A percentile compares a stretch with the other conserved stretches of the same genome.
Conservation (phyloP, 1,140 invertebrate genomes). For the Drosophila ercepeae region DNA sequence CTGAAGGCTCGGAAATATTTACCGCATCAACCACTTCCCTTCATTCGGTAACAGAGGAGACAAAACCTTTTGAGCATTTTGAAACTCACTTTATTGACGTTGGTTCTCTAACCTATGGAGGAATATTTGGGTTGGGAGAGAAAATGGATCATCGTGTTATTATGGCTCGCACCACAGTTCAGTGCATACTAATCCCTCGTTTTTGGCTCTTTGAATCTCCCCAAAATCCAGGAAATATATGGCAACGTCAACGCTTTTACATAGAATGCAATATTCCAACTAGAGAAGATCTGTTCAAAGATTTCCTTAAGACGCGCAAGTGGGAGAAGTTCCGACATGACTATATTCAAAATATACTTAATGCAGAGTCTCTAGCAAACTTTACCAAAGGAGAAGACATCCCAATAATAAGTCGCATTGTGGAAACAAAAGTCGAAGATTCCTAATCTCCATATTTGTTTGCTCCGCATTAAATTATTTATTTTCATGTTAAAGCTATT, state of each 20-base stretch:
- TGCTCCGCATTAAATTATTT: no score
- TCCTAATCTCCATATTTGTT: no score
- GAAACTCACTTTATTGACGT: constrained; percentile 78
- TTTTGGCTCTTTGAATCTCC: constrained; percentile 85
- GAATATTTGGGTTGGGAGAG: constrained; percentile 84
- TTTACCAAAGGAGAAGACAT: constrained; percentile 65
- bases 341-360: constrained; percentile 68
- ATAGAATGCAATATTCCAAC: constrained; percentile 85
- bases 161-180: constrained; percentile 84
- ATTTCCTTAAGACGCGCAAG: constrained; percentile 84
- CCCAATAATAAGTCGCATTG: constrained; percentile 70
- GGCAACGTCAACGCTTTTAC: constrained; percentile 85
- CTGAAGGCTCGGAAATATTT: constrained; percentile 20
- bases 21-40: constrained; percentile 5
- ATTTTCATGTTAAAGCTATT: no score
- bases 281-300: constrained; percentile 83
- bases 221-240: constrained; percentile 86
- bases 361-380: constrained; percentile 1
- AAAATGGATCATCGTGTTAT: constrained; percentile 85
- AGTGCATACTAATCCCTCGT: constrained; percentile 86
- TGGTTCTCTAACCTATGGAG: constrained; percentile 72
- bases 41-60: neutral
- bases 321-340: constrained; percentile 85
- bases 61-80: neutral
- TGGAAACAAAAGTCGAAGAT: constrained; percentile 50